A percentile compares a stretch with the other conserved stretches of the same genome.
Evolutionary conservation across 2,797 vertebrate species (phyloP).

Genomic region (Dendrocincla fuliginosa): DNA sequence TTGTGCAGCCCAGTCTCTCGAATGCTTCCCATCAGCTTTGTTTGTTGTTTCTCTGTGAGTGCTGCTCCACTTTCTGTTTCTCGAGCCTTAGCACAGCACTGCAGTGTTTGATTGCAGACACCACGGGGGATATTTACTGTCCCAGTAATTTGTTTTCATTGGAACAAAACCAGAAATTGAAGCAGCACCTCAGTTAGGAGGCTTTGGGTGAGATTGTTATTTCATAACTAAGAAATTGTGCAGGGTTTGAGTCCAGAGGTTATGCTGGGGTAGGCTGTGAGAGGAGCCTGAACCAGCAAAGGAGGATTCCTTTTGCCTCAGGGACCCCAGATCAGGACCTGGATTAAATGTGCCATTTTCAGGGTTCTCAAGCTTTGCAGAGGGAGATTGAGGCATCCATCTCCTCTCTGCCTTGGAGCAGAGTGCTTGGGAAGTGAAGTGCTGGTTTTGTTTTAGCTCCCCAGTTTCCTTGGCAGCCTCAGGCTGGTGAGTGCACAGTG

Average conservation of each 20-base stretch:
- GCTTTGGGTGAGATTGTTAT: constrained; percentile 13
- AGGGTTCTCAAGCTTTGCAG: not conserved
- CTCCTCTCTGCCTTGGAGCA: not conserved
- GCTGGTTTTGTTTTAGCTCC: not conserved
- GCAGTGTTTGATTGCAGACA: constrained; percentile 15
- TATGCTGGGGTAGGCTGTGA: rapidly evolving
- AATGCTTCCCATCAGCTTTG: not conserved
- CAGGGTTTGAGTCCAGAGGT: not conserved
- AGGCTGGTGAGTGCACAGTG: not conserved
- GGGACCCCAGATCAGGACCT: not conserved
- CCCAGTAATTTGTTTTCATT: constrained; percentile 34
- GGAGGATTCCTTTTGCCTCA: not conserved
- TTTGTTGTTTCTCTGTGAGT: constrained; percentile 7
- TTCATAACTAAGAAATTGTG: not conserved
- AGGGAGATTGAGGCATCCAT: not conserved
- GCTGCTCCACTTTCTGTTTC: constrained; percentile 24
- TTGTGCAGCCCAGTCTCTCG: not conserved
- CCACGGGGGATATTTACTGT: constrained; percentile 33
- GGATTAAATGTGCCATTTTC: not conserved
- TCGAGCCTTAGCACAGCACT: not conserved
- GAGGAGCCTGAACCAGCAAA: not conserved
- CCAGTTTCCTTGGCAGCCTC: not conserved
- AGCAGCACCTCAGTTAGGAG: constrained; percentile 1
- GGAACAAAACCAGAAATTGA: constrained; percentile 4
- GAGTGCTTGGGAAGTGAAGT: not conserved